Conservation (phyloP, 2,888 invertebrate genomes). For the Oscheius sp. region DNA sequence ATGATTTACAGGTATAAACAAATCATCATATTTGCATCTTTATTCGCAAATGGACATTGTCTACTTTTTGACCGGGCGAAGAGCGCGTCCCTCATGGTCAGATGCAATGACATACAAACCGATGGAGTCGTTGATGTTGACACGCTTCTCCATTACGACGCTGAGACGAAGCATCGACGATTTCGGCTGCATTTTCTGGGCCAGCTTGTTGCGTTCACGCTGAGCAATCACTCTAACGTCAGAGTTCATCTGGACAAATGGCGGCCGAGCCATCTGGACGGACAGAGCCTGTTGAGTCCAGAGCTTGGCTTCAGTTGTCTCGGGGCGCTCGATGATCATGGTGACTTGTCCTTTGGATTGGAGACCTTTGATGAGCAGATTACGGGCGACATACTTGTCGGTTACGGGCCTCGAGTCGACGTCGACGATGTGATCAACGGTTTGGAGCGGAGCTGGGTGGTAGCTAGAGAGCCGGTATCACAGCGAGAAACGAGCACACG, state of each 20-base stretch:
- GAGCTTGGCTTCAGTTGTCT: conserved; percentile 51
- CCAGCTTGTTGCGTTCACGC: conserved; percentile 19
- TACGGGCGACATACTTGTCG: conserved; percentile 30
- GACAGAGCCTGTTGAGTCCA: conserved; percentile 39
- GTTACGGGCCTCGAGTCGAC: conserved; percentile 23
- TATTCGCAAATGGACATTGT: not conserved
- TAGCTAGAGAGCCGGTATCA: conserved; percentile 13
- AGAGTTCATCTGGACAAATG: conserved; percentile 51
- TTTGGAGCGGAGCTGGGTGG: not conserved
- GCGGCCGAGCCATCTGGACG: conserved; percentile 40
- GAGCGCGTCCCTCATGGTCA: conserved; percentile 52
- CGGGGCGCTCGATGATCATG: conserved; percentile 54
- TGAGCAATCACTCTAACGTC: conserved; percentile 46
- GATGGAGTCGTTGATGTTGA: conserved; percentile 23
- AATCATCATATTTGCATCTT: not conserved
- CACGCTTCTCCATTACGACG: not conserved
- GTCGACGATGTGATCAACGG: conserved; percentile 25
- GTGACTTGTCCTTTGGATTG: conserved; percentile 45
- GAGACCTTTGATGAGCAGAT: conserved; percentile 17
- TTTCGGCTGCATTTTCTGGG: conserved; percentile 25
- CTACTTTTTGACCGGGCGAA: conserved; percentile 50
- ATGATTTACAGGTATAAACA: no score
- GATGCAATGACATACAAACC: conserved; percentile 42
- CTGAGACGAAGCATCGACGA: conserved; percentile 17
- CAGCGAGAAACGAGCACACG: conserved; percentile 57